Evolutionary conservation across 2,888 invertebrate species (phyloP).

Genomic region (Pandemis cinnamomeana): DNA sequence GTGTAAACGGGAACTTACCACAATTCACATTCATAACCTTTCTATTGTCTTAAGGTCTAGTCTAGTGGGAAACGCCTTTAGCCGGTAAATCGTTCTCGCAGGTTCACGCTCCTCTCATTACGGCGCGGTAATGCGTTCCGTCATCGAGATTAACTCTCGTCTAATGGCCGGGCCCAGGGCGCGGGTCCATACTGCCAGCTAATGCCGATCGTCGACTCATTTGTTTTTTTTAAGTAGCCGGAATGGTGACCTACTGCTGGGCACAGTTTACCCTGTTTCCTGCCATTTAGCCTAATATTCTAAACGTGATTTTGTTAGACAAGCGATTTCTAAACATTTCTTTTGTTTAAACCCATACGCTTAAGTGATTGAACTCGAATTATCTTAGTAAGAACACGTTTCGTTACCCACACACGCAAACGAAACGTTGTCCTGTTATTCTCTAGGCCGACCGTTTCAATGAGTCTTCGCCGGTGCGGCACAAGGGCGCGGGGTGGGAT

Average conservation of each 20-base stretch:
- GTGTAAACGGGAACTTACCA: slow-evolving; percentile 3
- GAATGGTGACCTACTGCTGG: background rate
- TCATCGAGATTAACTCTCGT: slow-evolving; percentile 81
- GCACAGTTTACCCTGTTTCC: too few relatives aligned
- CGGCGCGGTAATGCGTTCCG: slow-evolving; percentile 78
- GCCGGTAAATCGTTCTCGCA: slow-evolving; percentile 74
- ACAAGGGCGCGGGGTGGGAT: too few relatives aligned
- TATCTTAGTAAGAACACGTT: too few relatives aligned
- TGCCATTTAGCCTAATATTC: too few relatives aligned
- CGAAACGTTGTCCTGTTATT: too few relatives aligned
- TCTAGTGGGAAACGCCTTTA: slow-evolving; percentile 63
- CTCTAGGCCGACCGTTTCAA: too few relatives aligned
- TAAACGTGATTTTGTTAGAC: too few relatives aligned
- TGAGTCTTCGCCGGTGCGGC: too few relatives aligned
- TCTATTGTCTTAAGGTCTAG: slow-evolving; percentile 16
- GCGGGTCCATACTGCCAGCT: slow-evolving; percentile 29
- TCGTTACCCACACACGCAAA: too few relatives aligned
- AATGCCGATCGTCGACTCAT: background rate
- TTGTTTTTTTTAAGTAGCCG: background rate
- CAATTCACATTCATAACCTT: background rate
- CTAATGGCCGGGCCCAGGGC: slow-evolving; percentile 65
- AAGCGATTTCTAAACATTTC: too few relatives aligned
- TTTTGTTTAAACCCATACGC: too few relatives aligned
- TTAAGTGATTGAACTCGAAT: too few relatives aligned
- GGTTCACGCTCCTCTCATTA: slow-evolving; percentile 81